phyloP scores from a whole-genome alignment of 1,140 invertebrate genomes.

The Drosophila ercepeae region DNA sequence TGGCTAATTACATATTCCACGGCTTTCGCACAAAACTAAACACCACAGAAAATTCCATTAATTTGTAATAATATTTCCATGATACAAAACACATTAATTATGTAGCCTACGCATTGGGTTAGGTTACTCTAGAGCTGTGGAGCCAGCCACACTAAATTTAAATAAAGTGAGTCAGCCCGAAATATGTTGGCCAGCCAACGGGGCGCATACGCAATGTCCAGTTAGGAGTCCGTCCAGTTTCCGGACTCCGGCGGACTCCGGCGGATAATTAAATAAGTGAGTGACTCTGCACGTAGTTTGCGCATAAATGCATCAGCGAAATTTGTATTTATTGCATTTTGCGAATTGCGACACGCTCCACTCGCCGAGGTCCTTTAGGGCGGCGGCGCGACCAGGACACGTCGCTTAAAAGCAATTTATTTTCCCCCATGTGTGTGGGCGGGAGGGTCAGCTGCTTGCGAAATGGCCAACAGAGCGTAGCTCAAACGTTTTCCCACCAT shows the following conservation, averaged over 20 bases:
- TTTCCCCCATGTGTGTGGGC: constrained; percentile 28
- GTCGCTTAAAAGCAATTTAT: constrained; percentile 71
- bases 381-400: constrained; percentile 20
- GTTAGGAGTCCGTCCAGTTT: background rate
- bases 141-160: constrained; percentile 4
- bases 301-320: constrained; percentile 56
- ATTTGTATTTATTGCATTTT: constrained; percentile 68
- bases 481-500: constrained; percentile 35
- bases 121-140: too few species aligned
- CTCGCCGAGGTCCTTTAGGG: constrained; percentile 20
- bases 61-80: constrained; percentile 68
- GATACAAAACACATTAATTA: constrained; percentile 48
- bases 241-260: constrained; percentile 1
- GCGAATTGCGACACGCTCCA: constrained; percentile 41
- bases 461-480: constrained; percentile 29
- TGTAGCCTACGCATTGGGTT: constrained; percentile 9
- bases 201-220: constrained; percentile 43
- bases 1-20: constrained; percentile 70
- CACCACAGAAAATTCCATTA: constrained; percentile 61
- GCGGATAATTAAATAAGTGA: constrained; percentile 45
- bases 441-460: constrained; percentile 34
- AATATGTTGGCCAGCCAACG: constrained; percentile 18
- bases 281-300: constrained; percentile 39
- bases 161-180: constrained; percentile 33
- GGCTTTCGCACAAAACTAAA: constrained; percentile 62